Evolutionary conservation across 2,888 invertebrate species (phyloP), one percentile per base, ranked within the genome.

Genomic region (Octonoba sinensis): DNA sequence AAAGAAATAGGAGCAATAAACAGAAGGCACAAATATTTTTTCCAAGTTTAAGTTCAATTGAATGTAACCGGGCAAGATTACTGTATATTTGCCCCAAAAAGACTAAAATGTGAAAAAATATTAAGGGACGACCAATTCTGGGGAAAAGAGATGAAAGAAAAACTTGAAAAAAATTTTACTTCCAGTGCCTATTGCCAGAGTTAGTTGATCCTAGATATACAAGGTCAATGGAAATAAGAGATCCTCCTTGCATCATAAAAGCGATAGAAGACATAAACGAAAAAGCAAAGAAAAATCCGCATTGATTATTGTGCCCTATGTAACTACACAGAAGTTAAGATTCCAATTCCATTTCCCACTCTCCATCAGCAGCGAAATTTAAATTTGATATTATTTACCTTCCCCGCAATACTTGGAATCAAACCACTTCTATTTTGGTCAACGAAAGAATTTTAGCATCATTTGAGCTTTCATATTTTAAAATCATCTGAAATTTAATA

Each of bases 211-310:
- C 66, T 3, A 22, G 66, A 18, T 22, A 49, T 20, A 47, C 66
- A 44, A 46, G 66, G 12, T 49, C 47, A 24, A 66, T 66, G 66
- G 44, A 66, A 20, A 66, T 66, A 20, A 13, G 66, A 22, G 66
- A 67, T 1, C 51, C 51, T 51, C 49, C 13, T 6, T 51, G 8
- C 20, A 24, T 67, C 20, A 16, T 18, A 47, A 0, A 51, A 24
- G 18, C 8, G 1, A 20, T 4, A 1, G 22, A 67, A 11, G 6
- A 62, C 36, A 24, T 1, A 11, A 20, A 24, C 59, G 16, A 51
- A 18, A 51, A 2, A 1, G 16, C 3, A n/a, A 51, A 51, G 8
- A 18, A 47, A 47, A 11, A 15, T 12, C 11, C 11, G 12, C 12
- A 12, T 15, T 47, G 15, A 47, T 12, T 11, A 47, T n/a, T n/a